Evolutionary conservation across 2,797 vertebrate species (phyloP).

Genomic region (Pyrocephalus nanus): DNA sequence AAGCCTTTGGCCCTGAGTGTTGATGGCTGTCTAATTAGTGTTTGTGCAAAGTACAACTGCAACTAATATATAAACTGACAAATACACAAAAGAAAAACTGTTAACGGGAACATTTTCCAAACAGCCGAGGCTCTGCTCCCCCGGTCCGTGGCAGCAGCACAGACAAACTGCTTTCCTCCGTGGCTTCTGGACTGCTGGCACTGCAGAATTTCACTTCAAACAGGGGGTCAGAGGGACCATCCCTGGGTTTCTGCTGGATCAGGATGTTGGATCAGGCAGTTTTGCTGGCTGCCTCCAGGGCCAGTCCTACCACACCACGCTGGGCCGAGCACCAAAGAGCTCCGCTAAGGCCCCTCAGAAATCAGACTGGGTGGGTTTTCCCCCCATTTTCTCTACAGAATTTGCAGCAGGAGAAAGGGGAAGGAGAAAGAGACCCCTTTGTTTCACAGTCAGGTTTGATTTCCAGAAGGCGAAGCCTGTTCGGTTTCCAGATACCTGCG

Average conservation of each 20-base stretch:
- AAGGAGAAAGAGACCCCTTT: not conserved
- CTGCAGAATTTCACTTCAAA: conserved; percentile 40
- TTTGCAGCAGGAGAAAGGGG: not conserved
- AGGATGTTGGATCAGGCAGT: not conserved
- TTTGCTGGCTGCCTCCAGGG: not conserved
- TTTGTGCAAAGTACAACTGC: conserved; percentile 72
- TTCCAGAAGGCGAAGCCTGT: conserved; percentile 69
- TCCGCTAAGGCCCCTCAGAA: not conserved
- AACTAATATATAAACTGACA: conserved; percentile 66
- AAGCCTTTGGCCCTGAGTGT: conserved; percentile 71
- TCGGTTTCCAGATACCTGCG: conserved; percentile 62
- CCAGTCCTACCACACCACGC: not conserved
- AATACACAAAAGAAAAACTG: conserved; percentile 69
- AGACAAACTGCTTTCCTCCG: conserved; percentile 9
- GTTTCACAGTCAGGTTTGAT: conserved; percentile 45
- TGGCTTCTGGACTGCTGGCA: conserved; percentile 3
- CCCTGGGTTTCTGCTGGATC: conserved; percentile 11
- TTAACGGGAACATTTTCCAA: conserved; percentile 53
- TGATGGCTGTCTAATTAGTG: conserved; percentile 77
- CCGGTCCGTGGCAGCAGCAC: conserved; percentile 9
- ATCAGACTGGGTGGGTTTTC: not conserved
- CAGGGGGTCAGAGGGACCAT: not conserved
- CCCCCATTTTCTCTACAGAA: not conserved
- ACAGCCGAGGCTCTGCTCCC: not conserved
- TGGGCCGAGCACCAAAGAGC: not conserved